Evolutionary conservation across 2,113 vertebrate genomes (phyloP).

Genomic region (Neomonachus schauinslandi): DNA sequence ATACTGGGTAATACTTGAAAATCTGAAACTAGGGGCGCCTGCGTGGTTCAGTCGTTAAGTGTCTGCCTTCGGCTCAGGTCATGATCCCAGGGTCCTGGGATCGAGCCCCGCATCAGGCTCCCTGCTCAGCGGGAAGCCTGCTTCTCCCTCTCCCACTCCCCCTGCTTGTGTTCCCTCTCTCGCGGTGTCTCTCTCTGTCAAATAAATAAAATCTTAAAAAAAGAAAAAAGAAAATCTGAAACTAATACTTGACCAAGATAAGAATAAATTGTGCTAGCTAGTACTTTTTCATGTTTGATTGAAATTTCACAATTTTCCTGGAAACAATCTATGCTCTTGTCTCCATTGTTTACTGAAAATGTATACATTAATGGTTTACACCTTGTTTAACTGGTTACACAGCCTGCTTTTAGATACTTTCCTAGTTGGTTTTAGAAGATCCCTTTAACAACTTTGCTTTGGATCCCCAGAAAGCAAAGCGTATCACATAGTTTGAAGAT

Average conservation of each 20-base stretch:
- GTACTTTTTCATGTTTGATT: background rate
- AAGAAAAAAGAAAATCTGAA: background rate
- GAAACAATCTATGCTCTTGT: background rate
- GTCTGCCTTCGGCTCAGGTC: no score
- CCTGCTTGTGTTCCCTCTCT: no score
- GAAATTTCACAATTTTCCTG: background rate
- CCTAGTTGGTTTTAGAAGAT: background rate
- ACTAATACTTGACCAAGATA: background rate
- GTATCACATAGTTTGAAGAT: background rate
- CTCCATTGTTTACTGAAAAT: background rate
- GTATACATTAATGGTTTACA: background rate
- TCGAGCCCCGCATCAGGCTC: no score
- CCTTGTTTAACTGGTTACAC: background rate
- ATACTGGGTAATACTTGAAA: background rate
- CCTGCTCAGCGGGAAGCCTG: no score
- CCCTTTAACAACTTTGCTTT: background rate
- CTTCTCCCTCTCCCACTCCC: no score
- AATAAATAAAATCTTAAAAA: no score
- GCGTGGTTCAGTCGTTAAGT: no score
- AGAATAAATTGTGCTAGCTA: background rate
- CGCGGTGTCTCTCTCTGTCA: no score
- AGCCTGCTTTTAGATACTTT: background rate
- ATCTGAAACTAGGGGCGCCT: background rate
- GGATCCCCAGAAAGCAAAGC: background rate
- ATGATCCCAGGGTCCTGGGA: no score